These are phyloP conservation scores for Gymnarchus niloticus DNA, from an alignment of 2,113 vertebrate species.

Conservation along the genomic window DNA sequence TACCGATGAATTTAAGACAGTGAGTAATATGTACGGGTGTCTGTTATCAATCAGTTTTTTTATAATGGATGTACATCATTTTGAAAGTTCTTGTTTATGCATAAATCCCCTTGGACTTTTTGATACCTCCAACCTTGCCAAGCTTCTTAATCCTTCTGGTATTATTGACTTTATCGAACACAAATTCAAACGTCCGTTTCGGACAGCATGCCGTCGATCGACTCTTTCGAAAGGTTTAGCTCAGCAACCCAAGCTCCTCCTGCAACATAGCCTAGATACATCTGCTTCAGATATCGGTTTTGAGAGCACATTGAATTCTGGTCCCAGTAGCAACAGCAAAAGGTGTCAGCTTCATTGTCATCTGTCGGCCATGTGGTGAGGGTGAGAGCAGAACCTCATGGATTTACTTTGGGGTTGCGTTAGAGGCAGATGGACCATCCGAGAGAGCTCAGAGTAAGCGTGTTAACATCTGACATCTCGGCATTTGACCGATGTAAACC, in stretches of 20 bases:
- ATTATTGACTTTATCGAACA: background rate
- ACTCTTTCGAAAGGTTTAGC: background rate
- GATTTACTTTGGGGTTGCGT: background rate
- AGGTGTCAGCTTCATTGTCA: background rate
- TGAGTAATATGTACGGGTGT: too few species aligned
- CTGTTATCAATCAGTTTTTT: too few species aligned
- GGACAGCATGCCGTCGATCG: background rate
- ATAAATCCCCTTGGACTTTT: too few species aligned
- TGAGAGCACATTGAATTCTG: background rate
- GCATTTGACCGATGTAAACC: background rate
- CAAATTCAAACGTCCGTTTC: background rate
- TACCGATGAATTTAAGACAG: too few species aligned
- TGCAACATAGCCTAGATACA: background rate
- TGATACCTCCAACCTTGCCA: background rate
- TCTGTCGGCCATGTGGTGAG: background rate
- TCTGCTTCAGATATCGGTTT: background rate
- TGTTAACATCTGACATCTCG: background rate
- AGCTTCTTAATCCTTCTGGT: too few species aligned
- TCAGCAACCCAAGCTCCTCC: background rate
- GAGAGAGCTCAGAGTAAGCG: background rate
- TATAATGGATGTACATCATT: too few species aligned
- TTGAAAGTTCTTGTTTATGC: too few species aligned
- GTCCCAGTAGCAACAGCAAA: background rate
- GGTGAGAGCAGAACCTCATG: background rate
- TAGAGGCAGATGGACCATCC: background rate